Evolutionary conservation across 2,113 vertebrate genomes (phyloP), one percentile per base, ranked within the genome.

Genomic region (Proterorhinus semilunaris): DNA sequence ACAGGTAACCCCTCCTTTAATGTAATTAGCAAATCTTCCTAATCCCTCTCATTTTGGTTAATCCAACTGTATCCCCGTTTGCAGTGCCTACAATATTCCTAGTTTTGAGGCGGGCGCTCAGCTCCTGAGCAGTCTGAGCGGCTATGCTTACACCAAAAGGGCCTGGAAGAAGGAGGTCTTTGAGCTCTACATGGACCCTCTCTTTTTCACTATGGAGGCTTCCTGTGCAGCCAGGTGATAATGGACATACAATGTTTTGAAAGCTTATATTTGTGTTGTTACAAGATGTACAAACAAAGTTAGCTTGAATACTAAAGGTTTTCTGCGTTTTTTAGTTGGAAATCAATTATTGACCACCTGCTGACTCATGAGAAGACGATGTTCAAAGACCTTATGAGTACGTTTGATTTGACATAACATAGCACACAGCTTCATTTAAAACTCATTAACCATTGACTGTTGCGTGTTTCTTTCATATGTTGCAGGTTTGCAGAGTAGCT

Each of bases 341-440:
- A 93, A 85, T 93, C 96, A 80, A 95, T 98, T 74, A 92, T 96
- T 79, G 98, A 99, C 79, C 98, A 99, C 80, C 94, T 99, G 62
- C 91, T 99, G 83, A 98, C 98, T 63, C 98, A 99, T 0, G 98
- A 99, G 89, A 98, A 97, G 91, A 97, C 98, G 5, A 97, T 97
- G 96, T 98, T 99, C 84, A 98, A 99, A 92, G 98, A 99, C 86
- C 83, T 99, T 69, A 96, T 99, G 96, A 96, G 98, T 99, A 86
- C 95, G 98, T 95, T 81, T 27, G 10, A n/a, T n/a, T 62, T 51
- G 4, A 9, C 17, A 7, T 11, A 44, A 69, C 42, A n/a, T 16
- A 3, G 27, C 27, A 36, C 27, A 10, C 8, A n/a, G 5, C 17
- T 61, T 45, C 6, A 44, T n/a, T 44, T 45, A 4, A 42, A 45